Evolutionary conservation across 1,140 invertebrate genomes (phyloP), one percentile per base, ranked within the genome.

Genomic region (Trichomalopsis sarcophagae): DNA sequence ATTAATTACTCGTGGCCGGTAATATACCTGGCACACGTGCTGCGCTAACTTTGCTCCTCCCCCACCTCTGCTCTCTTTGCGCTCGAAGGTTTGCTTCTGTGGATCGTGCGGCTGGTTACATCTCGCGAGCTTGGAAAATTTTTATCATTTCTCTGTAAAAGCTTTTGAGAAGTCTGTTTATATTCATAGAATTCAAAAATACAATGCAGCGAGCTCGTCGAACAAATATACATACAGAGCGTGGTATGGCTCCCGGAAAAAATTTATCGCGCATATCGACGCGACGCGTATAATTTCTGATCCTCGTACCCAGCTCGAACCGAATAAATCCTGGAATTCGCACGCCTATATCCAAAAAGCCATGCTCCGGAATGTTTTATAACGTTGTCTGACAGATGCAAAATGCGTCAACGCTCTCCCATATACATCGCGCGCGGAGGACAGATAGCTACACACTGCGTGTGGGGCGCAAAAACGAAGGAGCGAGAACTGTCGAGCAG

Each of bases 1-100:
- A 92, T 91, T 92, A 91, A 91, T 90, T 91, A 89, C 89, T 74
- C 23, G 36, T 55, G 21, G 62, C 74, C 68, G 27, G 68, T 86
- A 82, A 83, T 79, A 79, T 82, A 86, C 85, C 79, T 69, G 76
- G 55, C 77, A 69, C 75, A 83, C 75, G 82, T 83, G 75, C 74
- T 77, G n/a, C 21, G 21, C 55, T 62, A 62, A 62, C 55, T 62
- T 62, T 62, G 21, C 55, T n/a, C 55, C 55, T 62, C 55, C 55
- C 55, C n/a, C 14, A 11, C 21, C 30, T 23, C 55, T 50, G 14
- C 23, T 73, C 73, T 74, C 23, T 9, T 71, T 71, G 68, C 68
- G 55, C 55, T 62, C 17, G 17, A 62, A 62, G 55, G 14, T 7
- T 62, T 62, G 14, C 17, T 17, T 21, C 55, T 21, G 14, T 62